phyloP scores from a whole-genome alignment of 2,797 vertebrate species.

The Apogon hyalosoma region DNA sequence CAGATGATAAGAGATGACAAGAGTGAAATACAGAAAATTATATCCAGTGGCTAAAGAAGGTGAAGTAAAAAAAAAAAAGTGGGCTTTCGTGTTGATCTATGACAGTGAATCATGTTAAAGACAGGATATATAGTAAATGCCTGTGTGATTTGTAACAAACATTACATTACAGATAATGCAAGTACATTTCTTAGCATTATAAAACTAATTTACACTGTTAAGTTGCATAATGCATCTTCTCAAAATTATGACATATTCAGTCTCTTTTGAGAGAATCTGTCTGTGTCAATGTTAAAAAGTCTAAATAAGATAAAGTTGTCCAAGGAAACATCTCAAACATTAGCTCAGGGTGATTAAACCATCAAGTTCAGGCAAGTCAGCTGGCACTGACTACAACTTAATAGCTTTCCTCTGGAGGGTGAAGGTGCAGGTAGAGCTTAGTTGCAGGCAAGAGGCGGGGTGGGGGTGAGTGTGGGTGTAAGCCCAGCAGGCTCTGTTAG shows the following conservation, averaged over 20 bases:
- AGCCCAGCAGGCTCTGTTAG: constrained; percentile 27
- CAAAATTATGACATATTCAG: background rate
- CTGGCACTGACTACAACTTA: constrained; percentile 42
- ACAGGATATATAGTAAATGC: too few species aligned
- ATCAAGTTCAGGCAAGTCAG: constrained; percentile 67
- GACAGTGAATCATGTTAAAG: too few species aligned
- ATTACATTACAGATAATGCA: too few species aligned
- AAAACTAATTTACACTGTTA: background rate
- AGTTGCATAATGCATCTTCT: background rate
- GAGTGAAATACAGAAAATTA: background rate
- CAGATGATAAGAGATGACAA: constrained; percentile 2
- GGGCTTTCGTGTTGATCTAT: background rate
- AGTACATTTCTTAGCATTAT: background rate
- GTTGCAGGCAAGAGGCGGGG: constrained; percentile 7
- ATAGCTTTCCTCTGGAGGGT: constrained; percentile 46
- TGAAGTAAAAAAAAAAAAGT: background rate
- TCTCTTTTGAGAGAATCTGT: background rate
- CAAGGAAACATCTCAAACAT: constrained; percentile 16
- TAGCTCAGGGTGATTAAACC: constrained; percentile 34
- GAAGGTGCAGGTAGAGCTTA: constrained; percentile 25
- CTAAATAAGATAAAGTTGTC: constrained; percentile 16
- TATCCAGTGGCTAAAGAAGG: background rate
- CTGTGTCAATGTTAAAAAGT: background rate
- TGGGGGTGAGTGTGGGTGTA: constrained; percentile 12
- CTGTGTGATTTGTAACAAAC: too few species aligned